Evolutionary conservation across 2,797 vertebrate genomes (phyloP), one percentile per base, ranked within the genome.

Genomic region (Phrynocephalus forsythii): DNA sequence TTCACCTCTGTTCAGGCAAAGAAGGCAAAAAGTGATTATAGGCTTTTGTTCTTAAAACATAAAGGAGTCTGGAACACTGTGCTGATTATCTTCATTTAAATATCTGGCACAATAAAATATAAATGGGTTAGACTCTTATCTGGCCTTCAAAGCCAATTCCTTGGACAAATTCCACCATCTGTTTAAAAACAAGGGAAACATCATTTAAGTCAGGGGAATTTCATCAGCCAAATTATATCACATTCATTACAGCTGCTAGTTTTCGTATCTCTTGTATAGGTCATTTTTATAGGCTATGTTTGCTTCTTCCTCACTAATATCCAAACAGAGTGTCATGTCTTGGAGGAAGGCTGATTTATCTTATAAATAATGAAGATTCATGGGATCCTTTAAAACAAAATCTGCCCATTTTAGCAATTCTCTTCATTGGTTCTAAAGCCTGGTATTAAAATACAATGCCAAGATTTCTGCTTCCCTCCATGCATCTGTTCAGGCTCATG

Each of bases 401-500:
- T 38, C 52, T 38, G n/a, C 28, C 24, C n/a, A 76, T 63, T 91
- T 86, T 68, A 28, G 6, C 78, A 73, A 48, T 87, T 63, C 73
- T 83, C 78, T 75, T 86, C n/a, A 72, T 79, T 83, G 26, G 52
- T 71, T 78, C 79, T 71, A 69, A 79, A 71, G 33, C 30, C 75
- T 80, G 75, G 81, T 0, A 90, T 52, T 92, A 33, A 85, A 87
- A 75, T 83, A 67, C 26, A 86, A 88, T 84, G 60, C n/a, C 72
- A 79, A 10, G 1, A 79, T 90, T 80, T 73, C 30, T 82, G 3
- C 84, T 89, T 86, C 30, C 44, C 89, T 86, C 85, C 24, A 33
- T 88, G n/a, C 79, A 48, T 90, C 87, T 87, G 76, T 87, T 84
- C 44, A 79, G 44, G 1, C 16, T 16, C 87, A 81, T 18, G 85